phyloP scores from a whole-genome alignment of 2,797 vertebrate genomes.

The Muscicapa striata region DNA sequence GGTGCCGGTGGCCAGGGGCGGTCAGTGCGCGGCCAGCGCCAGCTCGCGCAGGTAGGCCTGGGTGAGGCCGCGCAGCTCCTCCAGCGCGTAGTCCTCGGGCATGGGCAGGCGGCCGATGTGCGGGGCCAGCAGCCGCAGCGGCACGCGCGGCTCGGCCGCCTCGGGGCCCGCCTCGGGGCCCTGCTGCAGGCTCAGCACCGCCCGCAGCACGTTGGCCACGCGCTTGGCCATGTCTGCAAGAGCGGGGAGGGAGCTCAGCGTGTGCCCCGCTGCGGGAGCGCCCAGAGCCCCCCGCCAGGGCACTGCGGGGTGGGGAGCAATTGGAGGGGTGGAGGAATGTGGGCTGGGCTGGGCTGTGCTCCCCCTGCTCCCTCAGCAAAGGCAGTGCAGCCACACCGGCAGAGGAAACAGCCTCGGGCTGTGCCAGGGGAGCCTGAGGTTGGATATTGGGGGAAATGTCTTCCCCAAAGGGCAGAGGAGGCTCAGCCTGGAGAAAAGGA shows the following conservation, averaged over 20 bases:
- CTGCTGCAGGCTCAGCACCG: constrained; percentile 88
- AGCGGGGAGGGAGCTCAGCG: background rate
- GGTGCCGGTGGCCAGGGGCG: no score
- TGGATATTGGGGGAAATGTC: accelerated
- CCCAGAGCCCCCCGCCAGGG: no score
- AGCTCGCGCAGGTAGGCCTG: constrained; percentile 90
- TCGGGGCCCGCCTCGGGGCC: constrained; percentile 64
- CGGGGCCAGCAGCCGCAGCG: constrained; percentile 84
- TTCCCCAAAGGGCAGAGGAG: background rate
- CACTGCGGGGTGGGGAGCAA: no score
- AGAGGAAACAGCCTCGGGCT: background rate
- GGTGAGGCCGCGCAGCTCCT: constrained; percentile 92
- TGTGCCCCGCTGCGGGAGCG: no score
- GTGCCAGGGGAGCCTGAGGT: no score
- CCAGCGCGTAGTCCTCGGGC: constrained; percentile 95
- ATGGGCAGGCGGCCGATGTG: constrained; percentile 90
- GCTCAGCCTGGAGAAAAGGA: no score
- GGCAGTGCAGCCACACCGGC: background rate
- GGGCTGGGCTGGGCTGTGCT: no score
- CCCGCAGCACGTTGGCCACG: constrained; percentile 89
- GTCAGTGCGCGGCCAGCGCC: constrained; percentile 79
- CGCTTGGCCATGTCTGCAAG: constrained; percentile 91
- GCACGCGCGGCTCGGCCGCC: constrained; percentile 53
- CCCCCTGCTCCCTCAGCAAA: background rate
- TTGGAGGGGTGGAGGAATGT: accelerated